Conservation (phyloP, 1,140 invertebrate genomes). For the Ptiloglossa arizonensis region DNA sequence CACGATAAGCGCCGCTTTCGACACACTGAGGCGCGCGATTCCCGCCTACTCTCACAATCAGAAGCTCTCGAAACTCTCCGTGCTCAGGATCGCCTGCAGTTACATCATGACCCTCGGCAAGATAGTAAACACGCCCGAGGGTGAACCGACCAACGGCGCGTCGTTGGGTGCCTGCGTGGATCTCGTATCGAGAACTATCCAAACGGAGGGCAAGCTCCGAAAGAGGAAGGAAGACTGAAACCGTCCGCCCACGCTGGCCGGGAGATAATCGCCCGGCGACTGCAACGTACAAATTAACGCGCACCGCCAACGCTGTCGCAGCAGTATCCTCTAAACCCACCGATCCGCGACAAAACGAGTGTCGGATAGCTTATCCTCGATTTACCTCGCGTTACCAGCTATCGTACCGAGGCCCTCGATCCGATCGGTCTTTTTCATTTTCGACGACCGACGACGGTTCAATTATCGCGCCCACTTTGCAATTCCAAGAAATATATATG, state of each 20-base stretch:
- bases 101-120: conserved; percentile 92
- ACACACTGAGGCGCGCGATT: conserved; percentile 91
- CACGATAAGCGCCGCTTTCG: conserved; percentile 97
- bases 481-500: too few relatives aligned
- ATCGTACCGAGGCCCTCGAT: too few relatives aligned
- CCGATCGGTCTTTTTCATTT: too few relatives aligned
- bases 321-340: background rate
- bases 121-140: conserved; percentile 75
- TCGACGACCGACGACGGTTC: too few relatives aligned
- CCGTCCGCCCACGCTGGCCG: background rate
- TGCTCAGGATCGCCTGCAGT: conserved; percentile 94
- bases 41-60: conserved; percentile 96
- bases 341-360: background rate
- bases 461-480: too few relatives aligned
- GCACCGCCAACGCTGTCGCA: background rate
- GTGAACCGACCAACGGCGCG: conserved; percentile 77
- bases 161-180: conserved; percentile 90
- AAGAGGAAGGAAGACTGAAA: conserved; percentile 90
- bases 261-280: background rate
- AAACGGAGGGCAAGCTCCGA: conserved; percentile 94
- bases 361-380: background rate
- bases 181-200: conserved; percentile 92
- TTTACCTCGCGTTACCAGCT: background rate
- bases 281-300: background rate
- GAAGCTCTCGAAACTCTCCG: conserved; percentile 95